phyloP scores from a whole-genome alignment of 2,113 vertebrate species.

The Galeopterus variegatus region DNA sequence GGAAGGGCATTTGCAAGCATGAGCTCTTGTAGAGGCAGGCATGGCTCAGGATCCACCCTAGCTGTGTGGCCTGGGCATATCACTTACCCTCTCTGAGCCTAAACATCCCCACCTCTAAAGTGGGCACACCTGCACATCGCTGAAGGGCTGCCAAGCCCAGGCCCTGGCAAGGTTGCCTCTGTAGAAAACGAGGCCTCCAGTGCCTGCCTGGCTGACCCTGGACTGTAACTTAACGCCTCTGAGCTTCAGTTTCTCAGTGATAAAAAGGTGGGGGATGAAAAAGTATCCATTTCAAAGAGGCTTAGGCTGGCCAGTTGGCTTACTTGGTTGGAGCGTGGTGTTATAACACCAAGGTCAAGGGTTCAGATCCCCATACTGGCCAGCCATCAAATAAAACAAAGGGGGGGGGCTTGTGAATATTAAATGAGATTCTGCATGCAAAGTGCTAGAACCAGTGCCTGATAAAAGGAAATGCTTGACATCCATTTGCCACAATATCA shows the following conservation, averaged over 20 bases:
- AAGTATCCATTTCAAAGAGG: neutral
- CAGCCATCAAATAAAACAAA: too few relatives aligned
- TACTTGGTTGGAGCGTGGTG: too few relatives aligned
- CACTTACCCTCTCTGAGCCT: neutral
- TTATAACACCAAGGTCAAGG: too few relatives aligned
- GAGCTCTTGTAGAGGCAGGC: too few relatives aligned
- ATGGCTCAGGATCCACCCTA: neutral
- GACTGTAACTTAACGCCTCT: neutral
- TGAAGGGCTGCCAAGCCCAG: neutral
- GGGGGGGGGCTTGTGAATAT: neutral
- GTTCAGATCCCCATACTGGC: too few relatives aligned
- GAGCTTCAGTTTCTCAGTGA: neutral
- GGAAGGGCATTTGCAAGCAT: neutral
- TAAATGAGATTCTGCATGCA: neutral
- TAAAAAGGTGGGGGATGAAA: neutral
- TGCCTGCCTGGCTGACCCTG: neutral
- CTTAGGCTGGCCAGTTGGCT: too few relatives aligned
- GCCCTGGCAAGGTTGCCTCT: neutral
- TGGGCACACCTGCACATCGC: fast-evolving
- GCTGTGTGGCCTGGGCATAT: neutral
- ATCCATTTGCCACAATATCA: fast-evolving
- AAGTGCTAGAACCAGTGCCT: neutral
- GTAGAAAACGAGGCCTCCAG: neutral
- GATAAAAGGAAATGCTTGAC: neutral
- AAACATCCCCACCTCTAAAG: neutral